phyloP scores from a whole-genome alignment of 2,888 invertebrate species.

The Machimus atricapillus region DNA sequence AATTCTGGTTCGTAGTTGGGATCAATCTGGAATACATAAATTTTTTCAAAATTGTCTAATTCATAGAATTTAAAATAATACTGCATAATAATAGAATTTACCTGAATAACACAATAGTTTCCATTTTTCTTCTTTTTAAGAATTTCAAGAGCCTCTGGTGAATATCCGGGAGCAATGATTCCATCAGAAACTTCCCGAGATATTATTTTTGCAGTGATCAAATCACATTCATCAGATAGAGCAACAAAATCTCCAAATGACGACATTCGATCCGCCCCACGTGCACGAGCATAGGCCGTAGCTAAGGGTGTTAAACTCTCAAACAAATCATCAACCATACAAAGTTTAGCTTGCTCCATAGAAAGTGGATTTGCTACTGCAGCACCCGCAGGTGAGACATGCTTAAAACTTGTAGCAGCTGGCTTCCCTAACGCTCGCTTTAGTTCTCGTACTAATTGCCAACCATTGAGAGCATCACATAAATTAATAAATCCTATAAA shows the following conservation, averaged over 20 bases:
- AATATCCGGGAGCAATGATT: constrained; percentile 94
- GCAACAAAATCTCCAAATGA: constrained; percentile 99
- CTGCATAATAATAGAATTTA: constrained; percentile 50
- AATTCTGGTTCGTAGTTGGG: constrained; percentile 80
- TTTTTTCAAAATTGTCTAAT: no score
- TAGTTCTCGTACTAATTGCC: constrained; percentile 93
- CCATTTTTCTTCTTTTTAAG: constrained; percentile 95
- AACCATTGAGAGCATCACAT: constrained; percentile 96
- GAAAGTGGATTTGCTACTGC: constrained; percentile 86
- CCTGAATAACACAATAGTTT: constrained; percentile 86
- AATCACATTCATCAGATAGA: constrained; percentile 90
- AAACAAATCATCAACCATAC: constrained; percentile 89
- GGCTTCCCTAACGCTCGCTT: constrained; percentile 80
- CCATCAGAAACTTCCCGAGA: constrained; percentile 96
- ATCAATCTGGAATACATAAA: constrained; percentile 73
- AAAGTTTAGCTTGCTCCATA: constrained; percentile 81
- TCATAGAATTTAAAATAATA: neutral
- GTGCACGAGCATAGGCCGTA: constrained; percentile 91
- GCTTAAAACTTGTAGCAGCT: constrained; percentile 96
- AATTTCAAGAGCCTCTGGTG: constrained; percentile 80
- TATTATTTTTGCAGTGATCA: constrained; percentile 88
- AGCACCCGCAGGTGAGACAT: constrained; percentile 97
- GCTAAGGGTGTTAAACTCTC: constrained; percentile 81
- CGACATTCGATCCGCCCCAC: constrained; percentile 98
- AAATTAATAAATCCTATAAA: constrained; percentile 85